Evolutionary conservation across 2,113 vertebrate genomes (phyloP).

Genomic region (Pagrus major): DNA sequence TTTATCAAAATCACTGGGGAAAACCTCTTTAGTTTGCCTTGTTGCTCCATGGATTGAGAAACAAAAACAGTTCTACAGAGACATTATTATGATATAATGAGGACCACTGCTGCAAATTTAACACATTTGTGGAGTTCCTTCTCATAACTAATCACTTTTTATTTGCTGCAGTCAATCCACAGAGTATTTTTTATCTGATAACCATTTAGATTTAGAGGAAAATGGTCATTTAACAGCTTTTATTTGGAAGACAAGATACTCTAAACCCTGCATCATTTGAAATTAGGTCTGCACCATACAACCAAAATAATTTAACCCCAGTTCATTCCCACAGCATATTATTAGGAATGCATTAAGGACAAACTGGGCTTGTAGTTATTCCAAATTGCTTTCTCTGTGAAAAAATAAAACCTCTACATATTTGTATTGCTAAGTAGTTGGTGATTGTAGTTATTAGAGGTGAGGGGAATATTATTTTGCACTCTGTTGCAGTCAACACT

Average conservation of each 20-base stretch:
- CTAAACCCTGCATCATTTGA: too few relatives aligned
- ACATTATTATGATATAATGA: background rate
- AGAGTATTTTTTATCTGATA: too few relatives aligned
- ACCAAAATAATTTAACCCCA: too few relatives aligned
- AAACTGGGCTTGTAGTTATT: background rate
- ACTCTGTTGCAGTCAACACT: background rate
- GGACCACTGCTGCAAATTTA: background rate
- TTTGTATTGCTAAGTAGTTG: background rate
- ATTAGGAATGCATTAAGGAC: background rate
- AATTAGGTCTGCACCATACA: too few relatives aligned
- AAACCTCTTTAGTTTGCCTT: background rate
- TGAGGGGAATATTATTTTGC: background rate
- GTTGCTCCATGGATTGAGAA: background rate
- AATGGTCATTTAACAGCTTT: background rate
- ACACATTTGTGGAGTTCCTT: background rate
- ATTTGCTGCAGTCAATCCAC: background rate
- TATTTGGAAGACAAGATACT: too few relatives aligned
- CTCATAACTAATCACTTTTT: background rate
- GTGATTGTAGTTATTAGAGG: background rate
- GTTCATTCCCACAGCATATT: too few relatives aligned
- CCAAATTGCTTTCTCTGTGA: background rate
- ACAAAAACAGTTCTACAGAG: background rate
- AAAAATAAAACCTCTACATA: too few relatives aligned
- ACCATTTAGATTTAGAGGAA: too few relatives aligned
- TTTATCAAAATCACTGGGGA: background rate